Percentiles rank a stretch among this genome's conserved stretches.
Conservation (phyloP, 2,113 vertebrate species). For the Sula dactylatra region DNA sequence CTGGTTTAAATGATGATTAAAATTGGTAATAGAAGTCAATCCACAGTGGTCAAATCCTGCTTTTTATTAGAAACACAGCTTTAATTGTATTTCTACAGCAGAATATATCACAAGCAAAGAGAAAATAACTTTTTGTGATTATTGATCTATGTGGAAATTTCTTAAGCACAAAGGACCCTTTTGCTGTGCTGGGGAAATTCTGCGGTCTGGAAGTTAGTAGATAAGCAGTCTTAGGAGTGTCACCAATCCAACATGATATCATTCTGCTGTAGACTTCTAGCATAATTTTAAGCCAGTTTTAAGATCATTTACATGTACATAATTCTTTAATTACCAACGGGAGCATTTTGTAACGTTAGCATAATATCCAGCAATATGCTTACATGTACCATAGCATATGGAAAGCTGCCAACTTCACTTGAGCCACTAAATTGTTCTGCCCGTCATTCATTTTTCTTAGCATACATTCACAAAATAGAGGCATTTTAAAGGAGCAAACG, state of each 20-base stretch:
- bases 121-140: background rate
- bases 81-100: background rate
- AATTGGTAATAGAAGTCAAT: background rate
- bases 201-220: background rate
- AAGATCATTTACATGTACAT: background rate
- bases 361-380: background rate
- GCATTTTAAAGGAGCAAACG: background rate
- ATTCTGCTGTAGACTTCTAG: background rate
- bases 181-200: background rate
- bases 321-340: constrained; percentile 30
- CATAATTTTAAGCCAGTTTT: background rate
- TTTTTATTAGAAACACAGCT: background rate
- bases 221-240: background rate
- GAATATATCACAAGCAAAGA: background rate
- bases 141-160: background rate
- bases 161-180: background rate
- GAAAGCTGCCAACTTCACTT: constrained; percentile 14
- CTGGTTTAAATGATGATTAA: background rate
- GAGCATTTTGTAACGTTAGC: background rate
- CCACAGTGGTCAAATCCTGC: background rate
- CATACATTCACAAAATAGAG: background rate
- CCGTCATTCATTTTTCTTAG: background rate
- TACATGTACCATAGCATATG: background rate
- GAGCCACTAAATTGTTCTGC: background rate
- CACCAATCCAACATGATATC: background rate